phyloP scores from a whole-genome alignment of 1,140 invertebrate genomes.

The Lithobius niger region DNA sequence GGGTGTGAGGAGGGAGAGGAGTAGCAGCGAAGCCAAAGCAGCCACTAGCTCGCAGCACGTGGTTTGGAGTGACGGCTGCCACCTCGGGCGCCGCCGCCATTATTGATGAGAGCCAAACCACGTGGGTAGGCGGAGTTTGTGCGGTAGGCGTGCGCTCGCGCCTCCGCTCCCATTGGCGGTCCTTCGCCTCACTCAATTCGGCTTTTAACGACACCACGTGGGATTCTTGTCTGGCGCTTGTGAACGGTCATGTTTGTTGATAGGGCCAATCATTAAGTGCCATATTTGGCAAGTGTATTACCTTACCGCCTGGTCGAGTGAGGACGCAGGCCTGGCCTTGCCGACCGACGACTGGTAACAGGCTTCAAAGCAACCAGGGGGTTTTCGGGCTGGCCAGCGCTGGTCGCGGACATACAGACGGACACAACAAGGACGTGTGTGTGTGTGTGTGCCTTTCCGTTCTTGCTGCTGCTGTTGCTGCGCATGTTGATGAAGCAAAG shows the following conservation, averaged over 20 bases:
- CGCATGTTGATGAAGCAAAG: constrained; percentile 3
- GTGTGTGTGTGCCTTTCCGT: no score
- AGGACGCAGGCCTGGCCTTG: no score
- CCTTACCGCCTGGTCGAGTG: constrained; percentile 8
- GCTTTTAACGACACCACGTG: constrained; percentile 24
- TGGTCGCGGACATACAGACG: no score
- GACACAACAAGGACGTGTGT: no score
- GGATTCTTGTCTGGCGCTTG: constrained; percentile 15
- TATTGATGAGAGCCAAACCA: constrained; percentile 5
- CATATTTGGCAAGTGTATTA: constrained; percentile 27
- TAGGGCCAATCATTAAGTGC: constrained; percentile 28
- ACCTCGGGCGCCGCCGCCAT: constrained; percentile 8
- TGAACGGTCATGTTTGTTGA: constrained; percentile 25
- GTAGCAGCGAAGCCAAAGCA: no score
- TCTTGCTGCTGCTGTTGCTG: no score
- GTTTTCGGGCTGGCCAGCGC: no score
- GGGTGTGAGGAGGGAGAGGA: not conserved
- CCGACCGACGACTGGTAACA: no score
- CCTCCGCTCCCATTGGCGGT: constrained; percentile 3
- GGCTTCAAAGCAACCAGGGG: no score
- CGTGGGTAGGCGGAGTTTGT: constrained; percentile 12
- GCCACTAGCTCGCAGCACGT: constrained; percentile 15
- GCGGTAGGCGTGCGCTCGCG: constrained; percentile 1
- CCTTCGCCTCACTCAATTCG: not conserved
- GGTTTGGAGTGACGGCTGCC: constrained; percentile 20